Conservation (phyloP, 1,140 invertebrate species). For the Drosophila orosa region DNA sequence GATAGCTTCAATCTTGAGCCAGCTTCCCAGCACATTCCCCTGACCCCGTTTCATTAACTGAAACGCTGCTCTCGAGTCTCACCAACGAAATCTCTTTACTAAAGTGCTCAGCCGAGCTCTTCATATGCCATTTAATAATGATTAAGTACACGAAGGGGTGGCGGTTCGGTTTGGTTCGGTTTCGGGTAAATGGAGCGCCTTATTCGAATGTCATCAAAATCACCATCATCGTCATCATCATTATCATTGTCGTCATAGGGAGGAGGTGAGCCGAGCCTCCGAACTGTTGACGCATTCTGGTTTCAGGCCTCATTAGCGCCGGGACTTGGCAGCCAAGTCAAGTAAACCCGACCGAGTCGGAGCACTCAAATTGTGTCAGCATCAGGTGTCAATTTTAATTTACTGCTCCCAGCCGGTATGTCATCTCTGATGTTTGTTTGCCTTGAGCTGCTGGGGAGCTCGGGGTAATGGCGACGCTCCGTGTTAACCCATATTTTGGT, state of each 20-base stretch:
- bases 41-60: conserved; percentile 33
- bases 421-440: conserved; percentile 58
- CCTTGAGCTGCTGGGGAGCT: conserved; percentile 11
- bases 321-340: conserved; percentile 27
- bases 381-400: conserved; percentile 82
- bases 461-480: conserved; percentile 5
- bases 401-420: conserved; percentile 49
- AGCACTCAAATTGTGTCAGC: conserved; percentile 58
- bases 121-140: conserved; percentile 53
- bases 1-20: conserved; percentile 10
- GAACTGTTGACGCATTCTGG: conserved; percentile 67
- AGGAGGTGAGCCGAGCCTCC: conserved; percentile 11
- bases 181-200: conserved; percentile 30
- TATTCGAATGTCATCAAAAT: conserved; percentile 59
- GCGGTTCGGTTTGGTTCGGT: not conserved
- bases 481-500: conserved; percentile 56
- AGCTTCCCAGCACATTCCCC: not conserved
- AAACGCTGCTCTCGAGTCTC: conserved; percentile 1
- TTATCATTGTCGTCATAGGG: conserved; percentile 53
- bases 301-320: conserved; percentile 73
- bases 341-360: conserved; percentile 34
- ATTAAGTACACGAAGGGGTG: conserved; percentile 33
- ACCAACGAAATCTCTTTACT: conserved; percentile 16
- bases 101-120: conserved; percentile 36
- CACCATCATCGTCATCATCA: conserved; percentile 53